Evolutionary conservation across 1,140 invertebrate species (phyloP).

Genomic region (Carposina sasakii): DNA sequence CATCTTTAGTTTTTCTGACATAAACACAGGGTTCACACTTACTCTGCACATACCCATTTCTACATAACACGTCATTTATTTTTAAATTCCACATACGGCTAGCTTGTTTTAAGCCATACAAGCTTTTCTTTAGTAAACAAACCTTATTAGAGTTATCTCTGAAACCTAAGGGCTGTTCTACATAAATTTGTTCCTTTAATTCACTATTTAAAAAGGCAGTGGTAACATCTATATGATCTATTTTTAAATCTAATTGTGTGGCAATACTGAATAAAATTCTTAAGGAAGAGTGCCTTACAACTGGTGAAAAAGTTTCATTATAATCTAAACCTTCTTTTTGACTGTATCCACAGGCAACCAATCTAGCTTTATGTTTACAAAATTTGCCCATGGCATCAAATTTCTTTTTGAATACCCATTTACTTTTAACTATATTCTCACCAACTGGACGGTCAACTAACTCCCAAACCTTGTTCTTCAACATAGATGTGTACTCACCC

Average conservation of each 20-base stretch:
- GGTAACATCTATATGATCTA: constrained; percentile 45
- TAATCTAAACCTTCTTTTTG: constrained; percentile 47
- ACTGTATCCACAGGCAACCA: constrained; percentile 51
- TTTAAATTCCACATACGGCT: constrained; percentile 1
- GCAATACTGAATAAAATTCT: constrained; percentile 38
- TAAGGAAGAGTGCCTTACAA: constrained; percentile 33
- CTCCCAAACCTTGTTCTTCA: constrained; percentile 37
- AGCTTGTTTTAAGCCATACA: constrained; percentile 5
- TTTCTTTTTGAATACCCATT: constrained; percentile 45
- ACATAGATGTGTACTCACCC: constrained; percentile 31
- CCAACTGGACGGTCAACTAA: constrained; percentile 31
- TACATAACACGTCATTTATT: constrained; percentile 3
- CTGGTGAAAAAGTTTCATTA: constrained; percentile 37
- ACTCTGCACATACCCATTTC: constrained; percentile 7
- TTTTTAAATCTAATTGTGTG: constrained; percentile 29
- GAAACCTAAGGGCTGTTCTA: constrained; percentile 42
- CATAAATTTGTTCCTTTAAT: constrained; percentile 54
- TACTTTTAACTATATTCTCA: constrained; percentile 23
- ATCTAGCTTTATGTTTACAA: constrained; percentile 44
- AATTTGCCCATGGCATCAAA: constrained; percentile 19
- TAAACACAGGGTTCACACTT: constrained; percentile 24
- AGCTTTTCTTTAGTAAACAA: constrained; percentile 7
- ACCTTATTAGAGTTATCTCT: constrained; percentile 10
- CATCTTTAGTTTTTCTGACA: not conserved
- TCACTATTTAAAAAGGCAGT: constrained; percentile 54